Percentiles rank a stretch among this genome's conserved stretches.
Conservation (phyloP, 1,140 invertebrate genomes). For the Penaeus japonicus region DNA sequence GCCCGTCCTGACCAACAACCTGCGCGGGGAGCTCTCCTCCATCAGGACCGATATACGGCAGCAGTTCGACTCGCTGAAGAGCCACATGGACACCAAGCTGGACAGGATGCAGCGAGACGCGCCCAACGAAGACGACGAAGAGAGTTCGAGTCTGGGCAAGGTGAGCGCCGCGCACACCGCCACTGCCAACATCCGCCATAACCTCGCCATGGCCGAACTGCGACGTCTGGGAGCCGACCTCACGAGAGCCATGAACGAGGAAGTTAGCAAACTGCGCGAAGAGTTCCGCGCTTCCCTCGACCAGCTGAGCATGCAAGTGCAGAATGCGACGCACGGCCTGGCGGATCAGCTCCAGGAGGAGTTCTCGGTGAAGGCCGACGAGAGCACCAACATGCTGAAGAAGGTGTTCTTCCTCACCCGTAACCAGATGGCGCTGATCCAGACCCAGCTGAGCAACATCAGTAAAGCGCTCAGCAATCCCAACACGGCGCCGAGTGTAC, state of each 20-base stretch:
- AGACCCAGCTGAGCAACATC: conserved; percentile 33
- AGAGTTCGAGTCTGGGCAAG: background rate
- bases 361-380: conserved; percentile 19
- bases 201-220: conserved; percentile 45
- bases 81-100: conserved; percentile 43
- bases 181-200: conserved; percentile 37
- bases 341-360: background rate
- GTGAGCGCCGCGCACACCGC: background rate
- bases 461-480: background rate
- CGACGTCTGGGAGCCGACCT: conserved; percentile 39
- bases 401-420: conserved; percentile 47
- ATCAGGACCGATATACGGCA: conserved; percentile 39
- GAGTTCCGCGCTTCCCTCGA: conserved; percentile 32
- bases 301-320: conserved; percentile 28
- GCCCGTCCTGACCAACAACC: conserved; percentile 38
- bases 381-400: conserved; percentile 46
- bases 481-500: background rate
- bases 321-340: conserved; percentile 23
- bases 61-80: conserved; percentile 46
- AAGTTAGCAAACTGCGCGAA: conserved; percentile 29
- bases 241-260: conserved; percentile 29
- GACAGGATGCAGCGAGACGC: conserved; percentile 47
- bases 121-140: background rate
- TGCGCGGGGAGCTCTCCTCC: conserved; percentile 28
- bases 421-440: conserved; percentile 38